phyloP scores from a whole-genome alignment of 2,888 invertebrate species.

The Diaphora mendica region DNA sequence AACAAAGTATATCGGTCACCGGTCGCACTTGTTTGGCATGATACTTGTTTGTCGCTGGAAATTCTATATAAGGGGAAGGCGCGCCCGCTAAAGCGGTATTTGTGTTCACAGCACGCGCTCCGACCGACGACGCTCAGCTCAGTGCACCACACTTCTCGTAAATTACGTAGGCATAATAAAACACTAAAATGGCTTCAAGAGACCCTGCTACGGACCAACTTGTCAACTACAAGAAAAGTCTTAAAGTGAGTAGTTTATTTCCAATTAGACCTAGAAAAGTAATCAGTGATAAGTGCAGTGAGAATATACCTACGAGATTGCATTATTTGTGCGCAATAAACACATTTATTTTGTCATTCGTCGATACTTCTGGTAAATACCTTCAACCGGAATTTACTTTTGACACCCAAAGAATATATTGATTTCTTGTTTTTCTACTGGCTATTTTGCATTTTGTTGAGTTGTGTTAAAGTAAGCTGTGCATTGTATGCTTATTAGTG shows the following conservation, averaged over 20 bases:
- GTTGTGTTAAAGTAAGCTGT: constrained; percentile 35
- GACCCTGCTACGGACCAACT: constrained; percentile 89
- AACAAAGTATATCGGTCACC: constrained; percentile 41
- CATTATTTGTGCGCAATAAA: neutral
- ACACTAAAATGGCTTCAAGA: constrained; percentile 75
- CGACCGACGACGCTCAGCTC: constrained; percentile 19
- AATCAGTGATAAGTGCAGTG: constrained; percentile 20
- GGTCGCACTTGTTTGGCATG: constrained; percentile 63
- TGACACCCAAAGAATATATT: constrained; percentile 15
- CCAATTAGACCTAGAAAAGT: constrained; percentile 10
- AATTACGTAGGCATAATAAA: constrained; percentile 25
- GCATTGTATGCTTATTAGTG: constrained; percentile 46
- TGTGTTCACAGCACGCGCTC: constrained; percentile 67
- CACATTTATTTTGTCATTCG: neutral
- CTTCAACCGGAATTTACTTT: constrained; percentile 16
- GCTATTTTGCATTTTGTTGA: constrained; percentile 16
- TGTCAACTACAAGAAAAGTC: constrained; percentile 85
- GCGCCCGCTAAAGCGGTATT: constrained; percentile 59
- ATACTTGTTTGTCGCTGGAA: constrained; percentile 73
- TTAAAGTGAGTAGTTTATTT: constrained; percentile 82
- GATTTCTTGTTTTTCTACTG: constrained; percentile 12
- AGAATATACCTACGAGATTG: neutral
- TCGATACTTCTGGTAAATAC: constrained; percentile 13
- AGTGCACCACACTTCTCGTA: neutral
- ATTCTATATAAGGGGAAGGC: constrained; percentile 71